Evolutionary conservation across 2,888 invertebrate genomes (phyloP), one percentile per base, ranked within the genome.

Genomic region (Asteroscopus sphinx): DNA sequence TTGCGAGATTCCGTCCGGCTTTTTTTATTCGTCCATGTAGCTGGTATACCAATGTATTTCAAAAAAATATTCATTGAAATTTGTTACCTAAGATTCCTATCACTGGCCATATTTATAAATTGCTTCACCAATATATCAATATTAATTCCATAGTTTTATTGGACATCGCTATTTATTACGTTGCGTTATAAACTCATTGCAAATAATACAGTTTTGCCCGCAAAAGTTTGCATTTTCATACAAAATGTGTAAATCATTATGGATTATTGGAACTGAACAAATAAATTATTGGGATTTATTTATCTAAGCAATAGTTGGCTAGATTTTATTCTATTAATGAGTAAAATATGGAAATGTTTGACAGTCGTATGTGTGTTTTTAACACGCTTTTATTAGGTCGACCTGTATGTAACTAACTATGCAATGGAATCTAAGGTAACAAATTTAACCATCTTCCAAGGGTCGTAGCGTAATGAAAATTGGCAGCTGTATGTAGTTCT

Each of bases 201-300:
- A 37, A 61, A 37, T 42, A 42, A 46, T 32, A 46, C 41, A 16
- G 8, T 15, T 57, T 37, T 42, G 8, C 16, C 0, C 13, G 41
- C 41, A 41, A 66, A 57, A 59, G 12, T 45, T n/a, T 15, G 30
- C 8, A 48, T 68, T 61, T 26, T 25, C 53, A 46, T 37, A 68
- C 35, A 48, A n/a, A n/a, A 60, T 36, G n/a, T 21, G 16, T 47
- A 17, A 30, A 49, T 33, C 15, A 45, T 37, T 13, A 32, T 47
- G 7, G 8, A 16, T 49, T 67, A 59, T 25, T 59, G 9, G 40
- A 13, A 32, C 21, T 32, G 15, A 59, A 33, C 33, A 44, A 56
- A 47, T 44, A 32, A 13, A 35, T 53, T 28, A 64, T 47, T 54
- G 16, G 13, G 4, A 15, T 28, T 41, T 15, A 13, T 17, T 30